Evolutionary conservation across 92 coral and sea anemone species (phyloP).

Genomic region (Nematostella vectensis): DNA sequence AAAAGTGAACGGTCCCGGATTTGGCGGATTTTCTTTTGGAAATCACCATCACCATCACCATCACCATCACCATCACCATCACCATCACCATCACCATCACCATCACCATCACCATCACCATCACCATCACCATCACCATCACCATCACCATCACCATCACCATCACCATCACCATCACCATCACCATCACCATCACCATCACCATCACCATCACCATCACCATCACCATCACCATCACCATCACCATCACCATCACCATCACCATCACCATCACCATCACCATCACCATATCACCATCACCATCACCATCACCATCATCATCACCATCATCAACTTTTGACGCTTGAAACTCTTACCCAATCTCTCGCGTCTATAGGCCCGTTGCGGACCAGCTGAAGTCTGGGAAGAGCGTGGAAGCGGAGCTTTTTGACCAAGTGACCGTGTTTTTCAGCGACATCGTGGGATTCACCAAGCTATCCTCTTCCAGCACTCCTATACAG

Average conservation of each 20-base stretch:
- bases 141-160: slow-evolving; percentile 6
- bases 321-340: slow-evolving; percentile 3
- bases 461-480: slow-evolving; percentile 23
- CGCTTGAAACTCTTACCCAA: too few relatives aligned
- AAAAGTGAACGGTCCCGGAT: too few relatives aligned
- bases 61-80: too few relatives aligned
- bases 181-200: too few relatives aligned
- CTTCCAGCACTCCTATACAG: slow-evolving; percentile 25
- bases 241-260: slow-evolving; percentile 9
- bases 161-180: neutral
- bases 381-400: slow-evolving; percentile 27
- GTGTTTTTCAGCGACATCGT: slow-evolving; percentile 34
- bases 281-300: too few relatives aligned
- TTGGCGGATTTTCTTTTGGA: too few relatives aligned
- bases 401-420: slow-evolving; percentile 16
- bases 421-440: slow-evolving; percentile 19
- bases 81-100: too few relatives aligned
- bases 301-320: slow-evolving; percentile 4
- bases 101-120: too few relatives aligned
- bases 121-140: slow-evolving; percentile 2
- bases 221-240: slow-evolving; percentile 7
- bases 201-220: slow-evolving; percentile 5
- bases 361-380: too few relatives aligned
- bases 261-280: slow-evolving; percentile 10
- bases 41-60: too few relatives aligned